phyloP scores from a whole-genome alignment of 2,888 invertebrate genomes.

The Hyposoter dolosus region DNA sequence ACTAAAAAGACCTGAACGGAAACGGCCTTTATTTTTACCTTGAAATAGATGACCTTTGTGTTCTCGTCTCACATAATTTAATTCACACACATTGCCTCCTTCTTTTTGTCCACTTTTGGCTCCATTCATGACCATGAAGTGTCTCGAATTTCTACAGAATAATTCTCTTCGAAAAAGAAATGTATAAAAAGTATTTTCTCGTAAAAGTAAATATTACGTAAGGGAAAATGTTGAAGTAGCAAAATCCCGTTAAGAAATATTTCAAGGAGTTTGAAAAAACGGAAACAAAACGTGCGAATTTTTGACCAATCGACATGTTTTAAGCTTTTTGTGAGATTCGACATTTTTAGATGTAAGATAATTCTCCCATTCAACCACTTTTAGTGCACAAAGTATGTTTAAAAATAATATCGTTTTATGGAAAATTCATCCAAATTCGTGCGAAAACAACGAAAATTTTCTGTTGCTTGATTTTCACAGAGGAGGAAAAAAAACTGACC shows the following conservation, averaged over 20 bases:
- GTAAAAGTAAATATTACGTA: not conserved
- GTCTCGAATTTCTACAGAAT: not conserved
- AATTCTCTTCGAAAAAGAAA: not conserved
- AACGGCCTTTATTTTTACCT: not conserved
- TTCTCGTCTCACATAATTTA: not conserved
- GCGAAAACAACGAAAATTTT: not conserved
- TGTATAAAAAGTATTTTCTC: not conserved
- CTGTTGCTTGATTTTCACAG: too few species aligned
- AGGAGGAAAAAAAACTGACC: too few species aligned
- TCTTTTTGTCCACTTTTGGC: not conserved
- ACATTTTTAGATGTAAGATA: not conserved
- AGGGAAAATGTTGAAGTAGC: not conserved
- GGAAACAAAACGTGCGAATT: not conserved
- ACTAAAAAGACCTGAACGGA: not conserved
- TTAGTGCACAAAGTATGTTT: not conserved
- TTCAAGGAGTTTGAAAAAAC: not conserved
- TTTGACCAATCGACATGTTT: not conserved
- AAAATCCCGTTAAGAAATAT: not conserved
- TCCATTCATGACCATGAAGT: not conserved
- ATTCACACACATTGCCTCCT: not conserved
- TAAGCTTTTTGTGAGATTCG: not conserved
- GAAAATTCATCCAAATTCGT: not conserved
- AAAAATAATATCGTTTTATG: not conserved
- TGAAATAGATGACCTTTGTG: not conserved
- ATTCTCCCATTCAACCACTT: not conserved